Percentiles rank a stretch among this genome's conserved stretches.
phyloP scores from a whole-genome alignment of 2,888 invertebrate species.

The Melanchra persicariae region DNA sequence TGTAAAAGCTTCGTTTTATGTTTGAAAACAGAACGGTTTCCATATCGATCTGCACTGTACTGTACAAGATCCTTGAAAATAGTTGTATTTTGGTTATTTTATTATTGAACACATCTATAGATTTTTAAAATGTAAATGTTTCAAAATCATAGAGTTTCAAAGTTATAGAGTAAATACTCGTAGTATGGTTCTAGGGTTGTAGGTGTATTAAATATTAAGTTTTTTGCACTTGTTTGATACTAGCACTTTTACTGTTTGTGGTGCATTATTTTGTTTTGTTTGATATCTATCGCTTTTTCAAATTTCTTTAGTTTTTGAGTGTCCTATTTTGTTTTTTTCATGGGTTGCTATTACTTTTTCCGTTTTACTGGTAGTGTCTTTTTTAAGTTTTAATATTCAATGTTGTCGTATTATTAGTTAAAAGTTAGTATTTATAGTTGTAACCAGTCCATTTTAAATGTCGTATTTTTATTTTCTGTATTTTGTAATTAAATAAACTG shows the following conservation, averaged over 20 bases:
- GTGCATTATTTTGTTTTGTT: conserved; percentile 12
- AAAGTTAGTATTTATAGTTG: background rate
- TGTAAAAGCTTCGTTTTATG: background rate
- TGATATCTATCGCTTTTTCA: conserved; percentile 41
- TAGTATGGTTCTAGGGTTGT: conserved; percentile 2
- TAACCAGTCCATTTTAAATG: background rate
- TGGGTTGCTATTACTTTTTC: conserved; percentile 1
- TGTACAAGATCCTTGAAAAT: background rate
- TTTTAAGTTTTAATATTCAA: background rate
- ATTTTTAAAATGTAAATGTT: conserved; percentile 1
- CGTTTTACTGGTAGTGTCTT: background rate
- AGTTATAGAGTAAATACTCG: conserved; percentile 5
- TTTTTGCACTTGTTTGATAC: conserved; percentile 49
- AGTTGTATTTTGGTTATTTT: background rate
- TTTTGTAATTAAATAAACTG: background rate
- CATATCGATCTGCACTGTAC: conserved; percentile 20
- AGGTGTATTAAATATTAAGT: conserved; percentile 4
- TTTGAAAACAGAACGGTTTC: conserved; percentile 35
- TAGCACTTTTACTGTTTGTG: conserved; percentile 42
- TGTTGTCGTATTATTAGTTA: background rate
- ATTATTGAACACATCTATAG: background rate
- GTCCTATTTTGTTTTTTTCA: conserved; percentile 7
- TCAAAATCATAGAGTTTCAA: too few species aligned
- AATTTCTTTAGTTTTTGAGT: conserved; percentile 17
- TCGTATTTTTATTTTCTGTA: background rate